Evolutionary conservation across 1,140 invertebrate genomes (phyloP).

Genomic region (Ridgeia piscesae): DNA sequence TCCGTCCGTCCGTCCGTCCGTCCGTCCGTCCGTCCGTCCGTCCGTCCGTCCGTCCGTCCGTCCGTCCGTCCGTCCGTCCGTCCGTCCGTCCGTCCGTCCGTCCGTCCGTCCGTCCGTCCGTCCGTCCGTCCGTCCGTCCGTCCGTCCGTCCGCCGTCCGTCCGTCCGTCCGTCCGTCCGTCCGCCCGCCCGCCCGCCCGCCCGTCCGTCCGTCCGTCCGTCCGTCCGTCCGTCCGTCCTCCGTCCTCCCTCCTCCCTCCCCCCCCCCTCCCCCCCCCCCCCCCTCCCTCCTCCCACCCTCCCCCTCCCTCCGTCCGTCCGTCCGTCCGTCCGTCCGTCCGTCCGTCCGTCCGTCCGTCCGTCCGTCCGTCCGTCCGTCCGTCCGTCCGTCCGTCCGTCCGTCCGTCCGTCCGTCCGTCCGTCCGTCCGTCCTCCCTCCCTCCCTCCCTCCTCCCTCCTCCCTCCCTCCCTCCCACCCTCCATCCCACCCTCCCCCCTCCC

Average conservation of each 20-base stretch:
- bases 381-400: neutral
- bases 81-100: neutral
- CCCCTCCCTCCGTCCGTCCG: neutral
- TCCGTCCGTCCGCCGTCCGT: neutral
- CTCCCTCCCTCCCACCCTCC: no score
- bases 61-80: neutral
- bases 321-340: neutral
- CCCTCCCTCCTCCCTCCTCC: no score
- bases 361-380: no score
- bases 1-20: neutral
- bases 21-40: no score
- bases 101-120: no score
- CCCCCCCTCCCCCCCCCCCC: neutral
- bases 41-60: neutral
- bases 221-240: neutral
- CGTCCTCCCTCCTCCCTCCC: neutral
- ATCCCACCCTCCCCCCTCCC: no score
- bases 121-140: neutral
- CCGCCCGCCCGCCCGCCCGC: no score
- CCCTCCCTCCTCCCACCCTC: neutral
- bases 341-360: neutral
- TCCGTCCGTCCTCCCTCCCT: neutral
- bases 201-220: neutral
- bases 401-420: neutral
- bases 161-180: neutral